Conservation (phyloP, 2,797 vertebrate species). For the Lagorchestes hirsutus region DNA sequence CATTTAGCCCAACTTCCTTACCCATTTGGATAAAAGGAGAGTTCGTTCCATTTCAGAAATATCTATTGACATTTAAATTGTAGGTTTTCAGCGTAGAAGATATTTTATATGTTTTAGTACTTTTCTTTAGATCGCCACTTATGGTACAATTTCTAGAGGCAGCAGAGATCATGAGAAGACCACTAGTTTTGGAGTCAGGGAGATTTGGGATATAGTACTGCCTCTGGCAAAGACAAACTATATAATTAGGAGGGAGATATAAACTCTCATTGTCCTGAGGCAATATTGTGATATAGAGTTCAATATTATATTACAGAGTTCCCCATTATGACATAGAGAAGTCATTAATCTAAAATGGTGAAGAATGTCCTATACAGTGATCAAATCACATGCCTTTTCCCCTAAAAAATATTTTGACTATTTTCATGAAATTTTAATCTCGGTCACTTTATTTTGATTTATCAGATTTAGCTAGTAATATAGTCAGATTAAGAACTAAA, state of each 20-base stretch:
- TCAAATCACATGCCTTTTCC: too few species aligned
- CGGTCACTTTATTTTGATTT: neutral
- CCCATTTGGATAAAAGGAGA: neutral
- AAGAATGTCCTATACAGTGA: too few species aligned
- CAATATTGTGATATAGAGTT: neutral
- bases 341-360: neutral
- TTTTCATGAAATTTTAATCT: neutral
- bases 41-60: neutral
- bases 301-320: neutral
- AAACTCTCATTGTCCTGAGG: neutral
- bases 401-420: neutral
- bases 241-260: neutral
- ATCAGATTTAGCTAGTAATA: neutral
- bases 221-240: neutral
- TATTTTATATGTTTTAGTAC: neutral
- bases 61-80: neutral
- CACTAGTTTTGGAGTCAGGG: neutral
- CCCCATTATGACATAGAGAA: neutral
- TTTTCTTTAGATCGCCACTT: neutral
- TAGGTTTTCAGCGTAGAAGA: neutral
- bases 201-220: neutral
- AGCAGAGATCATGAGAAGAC: neutral
- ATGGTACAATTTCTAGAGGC: neutral
- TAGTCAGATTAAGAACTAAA: neutral
- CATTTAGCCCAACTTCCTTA: neutral